Conservation (phyloP, 2,797 vertebrate genomes). For the Sebastiscus tertius region DNA sequence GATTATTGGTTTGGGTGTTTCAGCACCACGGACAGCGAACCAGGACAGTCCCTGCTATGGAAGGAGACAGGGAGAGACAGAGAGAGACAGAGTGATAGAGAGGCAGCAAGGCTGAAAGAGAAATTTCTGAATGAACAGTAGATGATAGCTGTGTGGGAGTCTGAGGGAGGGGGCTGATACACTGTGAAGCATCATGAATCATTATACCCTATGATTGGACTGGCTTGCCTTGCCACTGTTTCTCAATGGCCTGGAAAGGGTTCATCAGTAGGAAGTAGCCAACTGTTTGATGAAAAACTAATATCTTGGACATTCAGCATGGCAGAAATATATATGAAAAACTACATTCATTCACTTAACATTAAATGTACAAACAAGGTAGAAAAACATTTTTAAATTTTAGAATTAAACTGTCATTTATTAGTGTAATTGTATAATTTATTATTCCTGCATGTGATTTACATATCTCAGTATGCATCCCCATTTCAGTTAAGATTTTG, state of each 20-base stretch:
- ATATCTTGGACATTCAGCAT: too few species aligned
- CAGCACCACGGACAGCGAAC: constrained; percentile 66
- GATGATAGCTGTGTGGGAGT: constrained; percentile 34
- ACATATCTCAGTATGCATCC: neutral
- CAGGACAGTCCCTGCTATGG: neutral
- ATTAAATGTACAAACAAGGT: neutral
- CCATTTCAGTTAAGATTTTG: neutral
- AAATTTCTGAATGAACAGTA: constrained; percentile 57
- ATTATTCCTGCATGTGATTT: neutral
- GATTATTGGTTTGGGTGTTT: constrained; percentile 28
- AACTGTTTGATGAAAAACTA: neutral
- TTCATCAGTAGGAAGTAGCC: neutral
- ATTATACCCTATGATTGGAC: constrained; percentile 26
- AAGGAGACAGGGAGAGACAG: neutral
- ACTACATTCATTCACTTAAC: neutral
- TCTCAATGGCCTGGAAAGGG: constrained; percentile 10
- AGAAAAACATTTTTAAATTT: neutral
- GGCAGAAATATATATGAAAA: neutral
- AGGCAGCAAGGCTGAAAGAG: neutral
- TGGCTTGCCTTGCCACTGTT: neutral
- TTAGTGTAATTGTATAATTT: neutral
- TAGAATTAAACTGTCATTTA: neutral
- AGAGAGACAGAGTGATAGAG: neutral
- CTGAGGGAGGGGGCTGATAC: constrained; percentile 16
- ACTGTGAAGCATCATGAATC: constrained; percentile 49